These are phyloP conservation scores for pig (Sus scrofa) DNA, from an alignment of 2,113 vertebrate species.

Conservation along the genomic window DNA sequence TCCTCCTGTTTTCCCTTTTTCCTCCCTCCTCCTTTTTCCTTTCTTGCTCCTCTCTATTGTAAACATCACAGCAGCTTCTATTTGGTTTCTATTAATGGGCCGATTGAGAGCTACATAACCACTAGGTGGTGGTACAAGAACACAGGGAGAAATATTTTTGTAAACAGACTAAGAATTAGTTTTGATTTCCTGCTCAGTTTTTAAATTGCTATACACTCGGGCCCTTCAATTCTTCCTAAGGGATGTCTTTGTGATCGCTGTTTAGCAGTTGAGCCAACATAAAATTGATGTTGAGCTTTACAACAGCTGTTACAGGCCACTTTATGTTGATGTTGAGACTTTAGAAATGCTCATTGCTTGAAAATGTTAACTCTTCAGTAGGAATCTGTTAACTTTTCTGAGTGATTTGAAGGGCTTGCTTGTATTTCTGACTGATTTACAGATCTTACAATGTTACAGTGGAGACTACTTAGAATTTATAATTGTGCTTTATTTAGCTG, in stretches of 20 bases:
- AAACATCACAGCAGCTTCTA: background rate
- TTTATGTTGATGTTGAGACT: conserved; percentile 84
- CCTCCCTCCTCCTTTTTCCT: background rate
- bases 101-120: conserved; percentile 66
- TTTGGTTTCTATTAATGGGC: conserved; percentile 20
- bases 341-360: conserved; percentile 78
- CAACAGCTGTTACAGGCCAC: conserved; percentile 85
- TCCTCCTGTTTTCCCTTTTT: too few species aligned
- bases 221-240: conserved; percentile 85
- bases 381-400: conserved; percentile 73
- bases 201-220: conserved; percentile 82
- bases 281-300: conserved; percentile 86
- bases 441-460: conserved; percentile 62
- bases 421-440: conserved; percentile 80
- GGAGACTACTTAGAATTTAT: conserved; percentile 78
- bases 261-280: conserved; percentile 85
- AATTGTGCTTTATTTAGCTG: conserved; percentile 65
- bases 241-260: conserved; percentile 86
- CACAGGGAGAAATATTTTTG: conserved; percentile 63
- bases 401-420: conserved; percentile 69
- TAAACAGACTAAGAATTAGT: conserved; percentile 70
- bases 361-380: conserved; percentile 80
- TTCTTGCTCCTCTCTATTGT: background rate
- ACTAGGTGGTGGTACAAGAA: conserved; percentile 88
- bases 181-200: conserved; percentile 85